Conservation (phyloP, 2,113 vertebrate genomes). For the Xiphophorus couchianus region DNA sequence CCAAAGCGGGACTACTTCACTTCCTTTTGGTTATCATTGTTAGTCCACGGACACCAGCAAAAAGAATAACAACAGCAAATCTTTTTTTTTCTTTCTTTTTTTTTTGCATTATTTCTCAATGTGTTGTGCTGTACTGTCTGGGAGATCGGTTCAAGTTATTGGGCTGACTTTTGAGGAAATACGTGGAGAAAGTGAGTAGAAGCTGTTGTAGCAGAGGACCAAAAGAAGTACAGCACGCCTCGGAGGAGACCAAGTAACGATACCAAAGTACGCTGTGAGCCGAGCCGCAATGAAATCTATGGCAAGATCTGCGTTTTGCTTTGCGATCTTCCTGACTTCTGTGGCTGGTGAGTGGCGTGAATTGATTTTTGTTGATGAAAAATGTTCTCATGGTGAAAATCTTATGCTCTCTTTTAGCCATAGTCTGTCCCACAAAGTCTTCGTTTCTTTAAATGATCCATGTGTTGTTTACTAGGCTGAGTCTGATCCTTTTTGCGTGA, state of each 20-base stretch:
- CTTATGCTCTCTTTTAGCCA: conserved; percentile 20
- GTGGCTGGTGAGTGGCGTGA: conserved; percentile 70
- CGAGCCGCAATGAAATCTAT: conserved; percentile 65
- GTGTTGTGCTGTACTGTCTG: conserved; percentile 27
- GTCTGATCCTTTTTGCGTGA: background rate
- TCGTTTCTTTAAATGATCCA: background rate
- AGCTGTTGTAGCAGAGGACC: conserved; percentile 14
- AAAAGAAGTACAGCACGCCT: conserved; percentile 3
- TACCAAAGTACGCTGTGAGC: conserved; percentile 46
- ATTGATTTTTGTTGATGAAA: conserved; percentile 21
- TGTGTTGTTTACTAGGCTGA: background rate
- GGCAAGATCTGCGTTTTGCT: conserved; percentile 61
- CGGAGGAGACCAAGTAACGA: conserved; percentile 16
- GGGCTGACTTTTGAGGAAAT: conserved; percentile 59
- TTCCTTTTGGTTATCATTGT: background rate
- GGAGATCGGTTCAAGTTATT: conserved; percentile 45
- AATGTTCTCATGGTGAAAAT: conserved; percentile 38
- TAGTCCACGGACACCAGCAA: background rate
- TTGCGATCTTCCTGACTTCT: conserved; percentile 69
- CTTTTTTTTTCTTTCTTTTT: background rate
- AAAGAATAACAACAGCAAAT: background rate
- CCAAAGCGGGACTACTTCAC: conserved; percentile 11
- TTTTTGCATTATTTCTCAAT: conserved; percentile 33
- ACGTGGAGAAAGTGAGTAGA: background rate
- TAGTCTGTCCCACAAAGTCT: background rate